Conservation (phyloP, 2,888 invertebrate species). For the Athrips mouffetella region DNA sequence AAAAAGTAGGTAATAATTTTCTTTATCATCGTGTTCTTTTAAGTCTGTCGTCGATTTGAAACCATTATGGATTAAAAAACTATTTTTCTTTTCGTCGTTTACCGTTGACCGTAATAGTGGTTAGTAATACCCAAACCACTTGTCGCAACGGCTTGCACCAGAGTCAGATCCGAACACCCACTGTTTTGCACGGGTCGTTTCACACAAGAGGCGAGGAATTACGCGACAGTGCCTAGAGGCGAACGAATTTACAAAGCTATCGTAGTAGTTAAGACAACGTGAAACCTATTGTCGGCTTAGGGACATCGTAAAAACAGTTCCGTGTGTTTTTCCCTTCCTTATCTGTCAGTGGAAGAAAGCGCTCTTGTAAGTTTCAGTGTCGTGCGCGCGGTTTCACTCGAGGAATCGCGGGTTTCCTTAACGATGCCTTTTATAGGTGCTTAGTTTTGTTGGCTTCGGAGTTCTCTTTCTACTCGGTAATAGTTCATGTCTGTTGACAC, state of each 20-base stretch:
- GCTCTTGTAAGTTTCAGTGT: slow-evolving; percentile 8
- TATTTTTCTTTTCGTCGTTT: slow-evolving; percentile 24
- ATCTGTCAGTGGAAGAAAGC: background rate
- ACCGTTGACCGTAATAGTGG: slow-evolving; percentile 28
- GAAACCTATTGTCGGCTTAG: slow-evolving; percentile 17
- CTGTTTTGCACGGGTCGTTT: slow-evolving; percentile 34
- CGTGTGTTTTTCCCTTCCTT: slow-evolving; percentile 6
- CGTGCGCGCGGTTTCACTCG: slow-evolving; percentile 8
- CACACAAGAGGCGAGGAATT: slow-evolving; percentile 29
- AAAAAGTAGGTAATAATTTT: background rate
- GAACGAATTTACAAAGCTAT: slow-evolving; percentile 23
- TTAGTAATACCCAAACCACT: slow-evolving; percentile 31
- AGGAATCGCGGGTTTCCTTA: background rate
- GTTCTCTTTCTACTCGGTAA: background rate
- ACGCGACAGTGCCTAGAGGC: slow-evolving; percentile 24
- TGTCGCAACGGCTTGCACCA: slow-evolving; percentile 27
- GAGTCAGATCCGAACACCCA: slow-evolving; percentile 23
- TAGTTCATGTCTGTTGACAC: slow-evolving; percentile 3
- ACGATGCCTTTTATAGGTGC: slow-evolving; percentile 1
- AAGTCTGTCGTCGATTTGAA: slow-evolving; percentile 9
- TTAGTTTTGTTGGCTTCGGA: background rate
- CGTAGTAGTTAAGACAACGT: slow-evolving; percentile 13
- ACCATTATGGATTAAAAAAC: slow-evolving; percentile 20
- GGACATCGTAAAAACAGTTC: slow-evolving; percentile 14
- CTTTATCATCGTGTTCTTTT: background rate